Percentiles rank a stretch among this genome's conserved stretches.
These are phyloP conservation scores for Stictonetta naevosa DNA, from an alignment of 2,113 vertebrate genomes.

Conservation along the genomic window DNA sequence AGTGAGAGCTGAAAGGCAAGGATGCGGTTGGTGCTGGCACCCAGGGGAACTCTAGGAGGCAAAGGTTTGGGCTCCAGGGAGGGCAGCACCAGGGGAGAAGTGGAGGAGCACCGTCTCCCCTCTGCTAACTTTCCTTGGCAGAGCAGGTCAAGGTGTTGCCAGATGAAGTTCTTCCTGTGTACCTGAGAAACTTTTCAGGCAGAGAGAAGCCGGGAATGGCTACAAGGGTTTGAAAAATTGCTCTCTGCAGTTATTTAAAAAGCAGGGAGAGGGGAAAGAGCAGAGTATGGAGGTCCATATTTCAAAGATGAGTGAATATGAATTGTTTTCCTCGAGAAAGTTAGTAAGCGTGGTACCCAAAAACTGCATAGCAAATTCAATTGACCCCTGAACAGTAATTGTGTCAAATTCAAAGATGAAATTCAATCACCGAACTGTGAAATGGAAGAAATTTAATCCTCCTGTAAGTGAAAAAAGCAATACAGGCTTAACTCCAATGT, in stretches of 20 bases:
- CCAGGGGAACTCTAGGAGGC: not conserved
- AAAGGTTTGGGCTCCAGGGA: not conserved
- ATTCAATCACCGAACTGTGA: not conserved
- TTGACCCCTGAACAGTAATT: not conserved
- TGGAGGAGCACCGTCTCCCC: not conserved
- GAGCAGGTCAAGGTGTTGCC: not conserved
- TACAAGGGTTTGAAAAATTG: not conserved
- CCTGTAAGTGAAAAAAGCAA: not conserved
- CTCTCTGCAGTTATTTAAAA: not conserved
- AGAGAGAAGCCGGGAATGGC: not conserved
- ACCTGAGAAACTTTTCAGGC: not conserved
- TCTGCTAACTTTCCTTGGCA: not conserved
- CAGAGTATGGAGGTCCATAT: not conserved
- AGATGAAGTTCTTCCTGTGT: not conserved
- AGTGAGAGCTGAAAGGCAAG: not conserved
- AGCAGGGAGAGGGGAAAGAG: not conserved
- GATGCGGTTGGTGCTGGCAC: not conserved
- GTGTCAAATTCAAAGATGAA: not conserved
- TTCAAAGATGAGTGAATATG: not conserved
- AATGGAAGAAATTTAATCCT: slow-evolving; percentile 38
- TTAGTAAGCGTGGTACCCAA: not conserved
- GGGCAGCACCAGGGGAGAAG: not conserved
- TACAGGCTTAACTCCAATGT: not conserved
- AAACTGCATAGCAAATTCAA: not conserved
- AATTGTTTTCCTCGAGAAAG: not conserved